Evolutionary conservation across 37 sponge, comb jelly and placozoan species (phyloP).

Genomic region (Theonella swinhoei): DNA sequence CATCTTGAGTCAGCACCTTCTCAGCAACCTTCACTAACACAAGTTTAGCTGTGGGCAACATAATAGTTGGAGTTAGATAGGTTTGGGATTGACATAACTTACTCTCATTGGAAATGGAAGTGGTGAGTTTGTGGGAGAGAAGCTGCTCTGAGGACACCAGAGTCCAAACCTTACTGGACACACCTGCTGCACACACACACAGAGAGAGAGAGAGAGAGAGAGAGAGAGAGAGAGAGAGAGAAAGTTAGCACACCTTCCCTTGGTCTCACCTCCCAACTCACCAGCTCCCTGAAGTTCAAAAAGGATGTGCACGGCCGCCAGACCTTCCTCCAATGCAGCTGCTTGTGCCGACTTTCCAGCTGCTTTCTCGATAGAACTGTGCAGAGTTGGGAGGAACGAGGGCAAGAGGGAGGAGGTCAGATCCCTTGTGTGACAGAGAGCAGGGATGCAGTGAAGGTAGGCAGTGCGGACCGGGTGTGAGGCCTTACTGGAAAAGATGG

Average conservation of each 20-base stretch:
- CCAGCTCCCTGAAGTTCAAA: neutral
- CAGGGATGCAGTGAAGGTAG: slow-evolving; percentile 41
- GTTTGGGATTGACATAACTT: too few species aligned
- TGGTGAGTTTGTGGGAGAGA: slow-evolving; percentile 11
- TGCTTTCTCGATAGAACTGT: slow-evolving; percentile 24
- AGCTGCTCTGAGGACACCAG: slow-evolving; percentile 27
- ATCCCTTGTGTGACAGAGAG: neutral
- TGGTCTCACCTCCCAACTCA: too few species aligned
- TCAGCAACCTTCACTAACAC: slow-evolving; percentile 25
- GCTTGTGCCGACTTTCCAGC: slow-evolving; percentile 12
- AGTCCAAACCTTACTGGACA: slow-evolving; percentile 21
- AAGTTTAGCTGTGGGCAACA: neutral
- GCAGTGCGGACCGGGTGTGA: slow-evolving; percentile 5
- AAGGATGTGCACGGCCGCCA: slow-evolving; percentile 24
- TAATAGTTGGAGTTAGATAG: neutral
- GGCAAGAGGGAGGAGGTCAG: neutral
- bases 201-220: neutral
- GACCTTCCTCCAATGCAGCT: slow-evolving; percentile 49
- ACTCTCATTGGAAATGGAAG: slow-evolving; percentile 35
- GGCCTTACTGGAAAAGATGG: too few species aligned
- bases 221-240: neutral
- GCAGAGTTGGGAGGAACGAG: neutral
- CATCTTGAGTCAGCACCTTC: slow-evolving; percentile 4
- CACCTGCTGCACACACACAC: neutral
- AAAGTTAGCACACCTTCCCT: neutral